Base-by-base conservation (phyloP, 2,888 invertebrate genomes). In the Camponotus fellah region DNA sequence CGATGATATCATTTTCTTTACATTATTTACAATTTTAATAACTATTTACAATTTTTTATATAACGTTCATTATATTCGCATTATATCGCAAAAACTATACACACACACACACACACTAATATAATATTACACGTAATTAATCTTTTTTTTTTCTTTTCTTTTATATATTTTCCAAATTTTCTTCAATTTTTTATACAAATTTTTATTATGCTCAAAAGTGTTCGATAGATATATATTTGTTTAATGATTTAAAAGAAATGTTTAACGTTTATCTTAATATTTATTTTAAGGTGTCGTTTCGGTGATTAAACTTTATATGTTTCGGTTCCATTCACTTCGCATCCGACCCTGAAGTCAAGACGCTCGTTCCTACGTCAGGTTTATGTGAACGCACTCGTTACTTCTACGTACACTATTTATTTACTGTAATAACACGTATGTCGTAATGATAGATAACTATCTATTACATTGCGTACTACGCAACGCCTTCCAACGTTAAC, bases 361-460 rank as follows among this genome's bases (percentile, higher is more conserved):
- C 32, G 46, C 5, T 58, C 58, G 68, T 37, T 53, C 37, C 4
- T 32, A 14, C 69, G 14, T 74, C 85, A 62, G 68, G 56, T 85
- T 85, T 79, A 79, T 62, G 49, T 68, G 53, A 79, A 68, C 53
- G 40, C 26, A 74, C 74, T 40, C 62, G 75, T 82, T 88, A 76
- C 83, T 83, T 87, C 85, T 53, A 85, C 32, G 14, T 8, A 68
- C 14, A n/a, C 43, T 49, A 81, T 49, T 82, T 82, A 72, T 69
- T 74, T 79, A 83, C 58, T 69, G 83, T 89, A 89, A 89, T 89
- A 82, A 84, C 83, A 53, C 12, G 64, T 17, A 10, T 89, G 89
- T 82, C 89, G 89, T 84, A 89, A 89, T 82, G 71, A 65, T 64
- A 64, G 65, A 69, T 86, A 85, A 89, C 85, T 86, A 89, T 83